Evolutionary conservation across 2,797 vertebrate species (phyloP), one percentile per base, ranked within the genome.

Genomic region (Peromyscus eremicus): DNA sequence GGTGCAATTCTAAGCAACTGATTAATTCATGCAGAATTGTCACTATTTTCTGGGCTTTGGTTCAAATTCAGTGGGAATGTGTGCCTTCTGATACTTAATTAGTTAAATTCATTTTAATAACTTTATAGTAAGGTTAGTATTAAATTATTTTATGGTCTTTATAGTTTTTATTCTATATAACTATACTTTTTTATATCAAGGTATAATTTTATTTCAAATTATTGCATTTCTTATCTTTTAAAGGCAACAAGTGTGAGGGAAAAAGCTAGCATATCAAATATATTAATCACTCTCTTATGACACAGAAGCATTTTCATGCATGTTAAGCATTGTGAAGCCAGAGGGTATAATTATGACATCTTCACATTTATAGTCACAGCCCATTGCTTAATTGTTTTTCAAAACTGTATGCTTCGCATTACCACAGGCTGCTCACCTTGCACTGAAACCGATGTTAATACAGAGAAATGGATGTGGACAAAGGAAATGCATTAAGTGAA

Each of bases 201-300:
- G 6, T 40, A 3, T 68, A 60, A 92, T 96, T 94, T 97, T 94
- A 90, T 94, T 97, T 98, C 23, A 52, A 97, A 43, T 82, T 92
- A 96, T 90, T 92, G 34, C 25, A 77, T 49, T 32, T 86, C 29
- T 97, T 92, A 55, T 95, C 2, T 43, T 94, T 97, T 32, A 96
- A 95, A 87, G 71, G 62, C 94, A 71, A 40, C 37, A 88, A 91
- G 11, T 75, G 1, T 60, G 27, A 40, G 16, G 21, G 16, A 40
- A 79, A 85, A 84, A 17, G 8, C 40, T 95, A 79, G 70, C n/a
- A 91, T 49, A 73, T 68, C 64, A 89, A 94, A 83, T 57, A 34
- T 92, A 95, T 94, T 96, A 98, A 96, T 97, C 71, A 94, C 52
- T 60, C 10, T 93, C 77, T 55, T 62, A 62, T 19, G 49, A 84